Base-by-base conservation (phyloP, 2,888 invertebrate species). In the Paralinhomoeus sp. region DNA sequence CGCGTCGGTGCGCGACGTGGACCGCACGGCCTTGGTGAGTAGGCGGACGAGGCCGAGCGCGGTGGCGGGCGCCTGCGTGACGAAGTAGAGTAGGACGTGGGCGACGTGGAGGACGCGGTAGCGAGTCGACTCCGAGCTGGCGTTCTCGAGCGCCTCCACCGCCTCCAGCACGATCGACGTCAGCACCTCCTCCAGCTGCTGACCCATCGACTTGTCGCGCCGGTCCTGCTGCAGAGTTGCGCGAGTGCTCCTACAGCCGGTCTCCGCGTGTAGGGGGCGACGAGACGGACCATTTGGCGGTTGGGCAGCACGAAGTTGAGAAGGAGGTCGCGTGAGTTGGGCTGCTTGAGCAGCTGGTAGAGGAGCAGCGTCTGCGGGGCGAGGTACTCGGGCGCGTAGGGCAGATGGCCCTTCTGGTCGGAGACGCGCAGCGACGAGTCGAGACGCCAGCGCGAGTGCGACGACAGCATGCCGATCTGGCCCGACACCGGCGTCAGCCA, bases 401-500 rank as follows among this genome's bases (percentile, higher is more conserved):
- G 91, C 45, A 91, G 67, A 56, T 78, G 80, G 24, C 75, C 75
- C 65, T 74, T 76, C 15, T 78, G 62, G 9, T 71, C 67, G 62
- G 77, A 77, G 52, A 20, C 5, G 27, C 75, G 71, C 21, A 78
- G 64, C n/a, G 80, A 80, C 0, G 81, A 78, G 67, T 89, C 87
- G 39, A 93, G 66, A 53, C 83, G 75, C 91, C 91, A 91, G 0
- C 84, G 82, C 64, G 81, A 83, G 42, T 82, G 78, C 41, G 81
- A 71, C 60, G 82, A 81, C 79, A 62, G 83, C n/a, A n/a, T n/a
- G 83, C 58, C 53, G 3, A 62, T 61, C 47, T 65, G 62, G 54
- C 89, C 87, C 0, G 89, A 84, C 18, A 91, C 80, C 0, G 91
- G 91, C 42, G 85, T 65, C 78, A 91, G 80, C 58, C 79, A 76